Percentiles rank a stretch among this genome's conserved stretches.
These are phyloP conservation scores for Nematostella vectensis DNA, from an alignment of 92 coral and sea anemone species.

Conservation along the genomic window DNA sequence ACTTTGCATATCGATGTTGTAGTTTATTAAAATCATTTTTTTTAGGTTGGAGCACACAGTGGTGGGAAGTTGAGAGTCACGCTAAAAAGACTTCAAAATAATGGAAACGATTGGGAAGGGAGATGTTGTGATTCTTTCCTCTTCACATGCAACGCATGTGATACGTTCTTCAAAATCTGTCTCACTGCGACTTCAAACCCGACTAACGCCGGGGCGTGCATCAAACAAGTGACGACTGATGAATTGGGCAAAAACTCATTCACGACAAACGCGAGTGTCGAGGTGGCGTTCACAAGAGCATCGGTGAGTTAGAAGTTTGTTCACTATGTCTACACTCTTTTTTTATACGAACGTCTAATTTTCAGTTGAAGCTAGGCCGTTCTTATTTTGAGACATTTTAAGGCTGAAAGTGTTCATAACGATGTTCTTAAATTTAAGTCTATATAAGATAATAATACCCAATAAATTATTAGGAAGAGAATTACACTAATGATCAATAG, in stretches of 20 bases:
- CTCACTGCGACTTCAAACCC: conserved; percentile 12
- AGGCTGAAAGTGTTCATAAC: too few relatives aligned
- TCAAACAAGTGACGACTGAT: not conserved
- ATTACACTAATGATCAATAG: too few relatives aligned
- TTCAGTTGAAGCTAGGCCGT: too few relatives aligned
- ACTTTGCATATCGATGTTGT: too few relatives aligned
- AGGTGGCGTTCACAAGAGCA: conserved; percentile 3
- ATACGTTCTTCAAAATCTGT: conserved; percentile 56
- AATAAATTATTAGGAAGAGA: too few relatives aligned
- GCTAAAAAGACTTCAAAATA: conserved; percentile 14
- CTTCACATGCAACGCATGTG: conserved; percentile 22
- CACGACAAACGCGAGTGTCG: conserved; percentile 7
- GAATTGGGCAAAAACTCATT: conserved; percentile 10
- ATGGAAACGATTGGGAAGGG: conserved; percentile 15
- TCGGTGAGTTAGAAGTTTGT: conserved; percentile 7
- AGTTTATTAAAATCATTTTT: too few relatives aligned
- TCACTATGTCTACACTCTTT: too few relatives aligned
- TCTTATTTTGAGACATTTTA: too few relatives aligned
- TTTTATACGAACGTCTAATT: too few relatives aligned
- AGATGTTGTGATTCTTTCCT: conserved; percentile 20
- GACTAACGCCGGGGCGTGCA: not conserved
- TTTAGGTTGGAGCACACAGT: not conserved
- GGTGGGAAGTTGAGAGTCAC: conserved; percentile 20
- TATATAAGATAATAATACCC: too few relatives aligned
- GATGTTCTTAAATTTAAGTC: too few relatives aligned